Percentiles rank a stretch among this genome's conserved stretches.
phyloP scores from a whole-genome alignment of 2,888 invertebrate genomes.

The Lithophane semibrunnea region DNA sequence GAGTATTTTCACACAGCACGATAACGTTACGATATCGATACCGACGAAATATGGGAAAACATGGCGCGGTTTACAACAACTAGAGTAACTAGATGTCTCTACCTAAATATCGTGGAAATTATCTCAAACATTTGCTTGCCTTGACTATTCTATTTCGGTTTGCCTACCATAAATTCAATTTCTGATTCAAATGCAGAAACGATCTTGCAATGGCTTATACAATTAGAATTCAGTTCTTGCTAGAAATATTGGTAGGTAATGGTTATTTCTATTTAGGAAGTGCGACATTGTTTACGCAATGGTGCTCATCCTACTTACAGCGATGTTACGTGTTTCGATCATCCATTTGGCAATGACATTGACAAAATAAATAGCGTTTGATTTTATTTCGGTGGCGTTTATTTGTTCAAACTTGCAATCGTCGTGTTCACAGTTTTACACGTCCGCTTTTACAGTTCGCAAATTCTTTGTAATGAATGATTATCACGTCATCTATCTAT shows the following conservation, averaged over 20 bases:
- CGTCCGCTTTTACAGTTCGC: conserved; percentile 50
- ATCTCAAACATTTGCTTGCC: conserved; percentile 52
- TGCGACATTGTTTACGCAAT: conserved; percentile 45
- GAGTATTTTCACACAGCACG: conserved; percentile 63
- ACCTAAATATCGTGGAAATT: conserved; percentile 60
- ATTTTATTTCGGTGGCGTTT: conserved; percentile 64
- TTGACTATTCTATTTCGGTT: conserved; percentile 59
- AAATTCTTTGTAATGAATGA: conserved; percentile 48
- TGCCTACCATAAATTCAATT: conserved; percentile 54
- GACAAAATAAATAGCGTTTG: conserved; percentile 62
- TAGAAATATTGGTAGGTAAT: conserved; percentile 45
- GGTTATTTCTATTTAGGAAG: conserved; percentile 42
- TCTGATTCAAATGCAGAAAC: conserved; percentile 58
- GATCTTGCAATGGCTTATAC: conserved; percentile 50
- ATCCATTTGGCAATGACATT: conserved; percentile 68
- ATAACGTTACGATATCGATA: conserved; percentile 67
- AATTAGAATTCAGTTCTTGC: conserved; percentile 52
- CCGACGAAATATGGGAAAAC: conserved; percentile 61
- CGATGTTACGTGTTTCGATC: conserved; percentile 53
- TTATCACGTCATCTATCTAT: conserved; percentile 41
- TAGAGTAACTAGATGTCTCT: conserved; percentile 54
- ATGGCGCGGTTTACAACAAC: conserved; percentile 62
- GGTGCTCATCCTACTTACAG: conserved; percentile 51
- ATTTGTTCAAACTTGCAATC: conserved; percentile 61
- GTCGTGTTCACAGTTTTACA: conserved; percentile 46